phyloP scores from a whole-genome alignment of 2,888 invertebrate species.

The Philonicus albiceps region DNA sequence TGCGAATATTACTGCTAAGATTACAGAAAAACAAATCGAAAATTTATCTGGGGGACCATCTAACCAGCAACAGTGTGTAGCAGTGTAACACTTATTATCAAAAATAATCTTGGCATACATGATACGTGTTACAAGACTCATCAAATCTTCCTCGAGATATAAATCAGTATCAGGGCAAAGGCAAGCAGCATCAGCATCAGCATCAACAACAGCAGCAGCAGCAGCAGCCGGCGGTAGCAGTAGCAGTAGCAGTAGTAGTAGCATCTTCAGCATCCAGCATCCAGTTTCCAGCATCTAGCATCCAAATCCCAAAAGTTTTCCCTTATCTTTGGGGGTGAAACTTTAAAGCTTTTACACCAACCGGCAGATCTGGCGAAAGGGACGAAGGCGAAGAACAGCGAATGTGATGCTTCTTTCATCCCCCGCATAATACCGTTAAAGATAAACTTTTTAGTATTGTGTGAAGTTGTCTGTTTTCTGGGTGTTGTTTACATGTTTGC shows the following conservation, averaged over 20 bases:
- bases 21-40: neutral
- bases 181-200: neutral
- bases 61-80: neutral
- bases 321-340: conserved; percentile 7
- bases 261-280: too few relatives aligned
- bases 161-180: neutral
- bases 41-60: neutral
- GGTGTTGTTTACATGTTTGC: conserved; percentile 29
- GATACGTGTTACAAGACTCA: conserved; percentile 27
- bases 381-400: neutral
- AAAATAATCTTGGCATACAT: conserved; percentile 8
- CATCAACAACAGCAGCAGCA: neutral
- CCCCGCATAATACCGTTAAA: conserved; percentile 29
- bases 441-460: conserved; percentile 35
- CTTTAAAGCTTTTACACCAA: conserved; percentile 29
- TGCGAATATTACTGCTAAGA: neutral
- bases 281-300: neutral
- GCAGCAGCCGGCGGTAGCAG: too few relatives aligned
- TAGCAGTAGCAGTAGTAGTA: neutral
- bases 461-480: conserved; percentile 34
- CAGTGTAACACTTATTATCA: conserved; percentile 15
- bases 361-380: neutral
- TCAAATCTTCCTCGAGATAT: conserved; percentile 25
- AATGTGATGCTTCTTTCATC: conserved; percentile 26
- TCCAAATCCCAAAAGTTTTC: neutral